Percentiles rank a stretch among this genome's conserved stretches.
Evolutionary conservation across 2,888 invertebrate genomes (phyloP).

Genomic region (Heliconius aoede): DNA sequence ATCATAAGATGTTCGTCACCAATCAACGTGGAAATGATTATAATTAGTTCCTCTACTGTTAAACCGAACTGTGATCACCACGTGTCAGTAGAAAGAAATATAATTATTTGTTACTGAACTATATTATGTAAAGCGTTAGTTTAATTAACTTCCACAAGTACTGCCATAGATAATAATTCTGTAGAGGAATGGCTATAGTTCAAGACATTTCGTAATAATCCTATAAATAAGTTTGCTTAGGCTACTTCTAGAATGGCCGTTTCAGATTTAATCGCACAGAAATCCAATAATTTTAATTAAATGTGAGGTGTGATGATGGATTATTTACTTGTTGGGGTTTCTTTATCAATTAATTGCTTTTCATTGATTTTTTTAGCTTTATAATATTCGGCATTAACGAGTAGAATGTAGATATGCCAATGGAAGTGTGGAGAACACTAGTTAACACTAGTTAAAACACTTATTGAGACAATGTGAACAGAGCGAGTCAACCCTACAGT

Average conservation of each 20-base stretch:
- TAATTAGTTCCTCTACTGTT: too few relatives aligned
- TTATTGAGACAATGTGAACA: too few relatives aligned
- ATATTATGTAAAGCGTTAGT: not conserved
- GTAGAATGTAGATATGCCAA: not conserved
- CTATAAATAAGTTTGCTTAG: slow-evolving; percentile 10
- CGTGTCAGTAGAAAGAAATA: too few relatives aligned
- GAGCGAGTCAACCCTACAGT: too few relatives aligned
- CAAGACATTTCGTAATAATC: not conserved
- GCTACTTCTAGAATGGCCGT: slow-evolving; percentile 10
- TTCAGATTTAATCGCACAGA: slow-evolving; percentile 5
- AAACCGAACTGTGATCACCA: too few relatives aligned
- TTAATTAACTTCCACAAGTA: not conserved
- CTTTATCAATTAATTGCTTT: not conserved
- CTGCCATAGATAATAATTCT: not conserved
- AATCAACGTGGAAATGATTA: too few relatives aligned
- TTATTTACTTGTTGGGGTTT: not conserved
- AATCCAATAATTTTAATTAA: slow-evolving; percentile 2
- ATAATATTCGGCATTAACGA: too few relatives aligned
- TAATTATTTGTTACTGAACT: not conserved
- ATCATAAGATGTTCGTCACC: too few relatives aligned
- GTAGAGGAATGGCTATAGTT: not conserved
- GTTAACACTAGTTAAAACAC: not conserved
- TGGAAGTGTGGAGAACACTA: not conserved
- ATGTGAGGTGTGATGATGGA: not conserved
- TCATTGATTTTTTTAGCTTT: not conserved